These are phyloP conservation scores for Anableps anableps DNA, from an alignment of 2,797 vertebrate species.

Conservation along the genomic window DNA sequence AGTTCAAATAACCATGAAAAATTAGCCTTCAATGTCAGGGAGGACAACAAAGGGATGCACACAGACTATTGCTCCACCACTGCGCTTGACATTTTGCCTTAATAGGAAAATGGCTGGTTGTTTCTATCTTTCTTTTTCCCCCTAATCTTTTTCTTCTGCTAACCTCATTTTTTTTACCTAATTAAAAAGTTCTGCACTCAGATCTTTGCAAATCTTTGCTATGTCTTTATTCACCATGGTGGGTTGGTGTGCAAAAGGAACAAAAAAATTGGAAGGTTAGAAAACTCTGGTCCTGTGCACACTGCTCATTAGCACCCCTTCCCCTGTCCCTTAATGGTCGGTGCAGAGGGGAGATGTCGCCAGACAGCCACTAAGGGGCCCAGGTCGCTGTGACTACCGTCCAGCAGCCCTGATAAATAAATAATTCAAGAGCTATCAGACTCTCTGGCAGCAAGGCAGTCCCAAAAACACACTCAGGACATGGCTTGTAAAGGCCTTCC, in stretches of 20 bases:
- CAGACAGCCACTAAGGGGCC: slow-evolving; percentile 72
- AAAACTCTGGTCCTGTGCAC: slow-evolving; percentile 47
- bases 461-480: slow-evolving; percentile 71
- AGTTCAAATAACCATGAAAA: slow-evolving; percentile 99
- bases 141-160: slow-evolving; percentile 65
- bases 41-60: slow-evolving; percentile 89
- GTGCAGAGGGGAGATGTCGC: slow-evolving; percentile 68
- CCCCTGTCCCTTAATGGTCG: slow-evolving; percentile 66
- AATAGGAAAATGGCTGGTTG: slow-evolving; percentile 85
- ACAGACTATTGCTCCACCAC: slow-evolving; percentile 80
- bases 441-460: slow-evolving; percentile 71
- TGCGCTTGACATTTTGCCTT: slow-evolving; percentile 86
- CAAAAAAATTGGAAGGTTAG: slow-evolving; percentile 49
- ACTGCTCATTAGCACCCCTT: slow-evolving; percentile 67
- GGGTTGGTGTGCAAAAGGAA: slow-evolving; percentile 34
- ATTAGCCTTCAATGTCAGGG: slow-evolving; percentile 96
- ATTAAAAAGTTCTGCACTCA: slow-evolving; percentile 85
- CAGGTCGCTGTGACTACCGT: slow-evolving; percentile 73
- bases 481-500: slow-evolving; percentile 64
- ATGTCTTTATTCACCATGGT: slow-evolving; percentile 42
- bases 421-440: slow-evolving; percentile 82
- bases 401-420: slow-evolving; percentile 77
- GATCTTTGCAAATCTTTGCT: slow-evolving; percentile 76
- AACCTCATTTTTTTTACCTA: slow-evolving; percentile 73
- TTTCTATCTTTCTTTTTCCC: slow-evolving; percentile 73